Base-by-base conservation (phyloP, 2,888 invertebrate genomes). In the Eupithecia subumbrata region DNA sequence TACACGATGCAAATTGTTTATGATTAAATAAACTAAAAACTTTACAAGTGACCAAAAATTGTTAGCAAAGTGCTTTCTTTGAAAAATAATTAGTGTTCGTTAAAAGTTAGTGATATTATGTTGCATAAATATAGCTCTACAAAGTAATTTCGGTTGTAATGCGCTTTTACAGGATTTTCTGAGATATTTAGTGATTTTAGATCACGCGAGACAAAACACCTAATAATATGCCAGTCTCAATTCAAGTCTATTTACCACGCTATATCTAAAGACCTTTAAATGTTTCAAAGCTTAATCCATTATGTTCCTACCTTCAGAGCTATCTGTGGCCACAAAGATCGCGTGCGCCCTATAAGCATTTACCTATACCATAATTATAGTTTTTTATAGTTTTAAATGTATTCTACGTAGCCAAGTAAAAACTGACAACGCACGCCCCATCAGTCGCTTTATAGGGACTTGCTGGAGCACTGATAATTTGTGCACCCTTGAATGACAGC, bases 401-500 rank as follows among this genome's bases (percentile, higher is more conserved):
- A 76, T 78, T 76, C 76, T 68, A 11, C 56, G 68, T 63, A 71
- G 52, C 63, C 71, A 72, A 76, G 79, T 71, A 83, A 82, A 81
- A 81, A 81, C 76, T 74, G 73, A 64, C 74, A 72, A 72, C 73
- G 74, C 80, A 82, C 82, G 81, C 80, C 78, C 80, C 79, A 80
- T 79, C 79, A 75, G 79, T 74, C 76, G 79, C 78, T 78, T 73
- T 80, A 77, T 72, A 73, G 64, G 76, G 76, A 72, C 70, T 78
- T 76, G 72, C 34, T 60, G 69, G 70, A 78, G 75, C 77, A 80
- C 81, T 80, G 71, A 79, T 82, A 78, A 82, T 84, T 82, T 82
- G 84, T 82, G 79, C 82, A 80, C 84, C 79, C 83, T 82, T 80
- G 73, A 70, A 82, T 82, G 85, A 84, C 84, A 84, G 77, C 78